Conservation (phyloP, 2,797 vertebrate genomes). For the Sebastes kiyomatsui region DNA sequence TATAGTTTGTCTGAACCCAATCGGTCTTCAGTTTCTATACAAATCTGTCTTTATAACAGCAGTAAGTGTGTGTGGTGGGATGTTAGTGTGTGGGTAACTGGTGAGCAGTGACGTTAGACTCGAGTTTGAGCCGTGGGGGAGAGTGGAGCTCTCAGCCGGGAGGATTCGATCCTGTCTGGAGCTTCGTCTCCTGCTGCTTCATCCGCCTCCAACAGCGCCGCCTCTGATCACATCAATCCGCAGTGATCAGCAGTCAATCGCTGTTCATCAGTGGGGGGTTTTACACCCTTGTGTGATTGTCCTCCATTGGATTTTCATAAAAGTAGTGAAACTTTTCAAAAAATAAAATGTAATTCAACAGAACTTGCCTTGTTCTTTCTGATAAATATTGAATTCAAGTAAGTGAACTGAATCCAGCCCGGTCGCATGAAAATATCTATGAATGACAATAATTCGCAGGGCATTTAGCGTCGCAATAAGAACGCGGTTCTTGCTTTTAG, state of each 20-base stretch:
- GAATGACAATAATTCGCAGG: too few species aligned
- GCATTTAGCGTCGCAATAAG: too few species aligned
- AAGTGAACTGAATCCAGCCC: background rate
- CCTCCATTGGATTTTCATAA: background rate
- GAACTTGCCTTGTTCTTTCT: background rate
- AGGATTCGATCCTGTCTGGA: slow-evolving; percentile 49
- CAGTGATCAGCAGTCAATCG: slow-evolving; percentile 26
- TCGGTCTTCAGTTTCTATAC: background rate
- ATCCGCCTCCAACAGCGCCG: slow-evolving; percentile 11
- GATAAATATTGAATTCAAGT: background rate
- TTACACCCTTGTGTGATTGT: background rate
- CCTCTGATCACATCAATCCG: slow-evolving; percentile 43
- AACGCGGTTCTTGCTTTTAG: too few species aligned
- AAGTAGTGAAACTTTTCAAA: background rate
- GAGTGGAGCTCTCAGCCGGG: slow-evolving; percentile 9
- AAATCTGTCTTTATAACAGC: background rate
- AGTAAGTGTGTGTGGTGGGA: background rate
- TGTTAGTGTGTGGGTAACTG: slow-evolving; percentile 4
- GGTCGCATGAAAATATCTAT: too few species aligned
- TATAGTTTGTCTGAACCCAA: background rate
- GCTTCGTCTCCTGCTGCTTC: slow-evolving; percentile 40
- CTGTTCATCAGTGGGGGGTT: background rate
- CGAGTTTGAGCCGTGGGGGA: background rate
- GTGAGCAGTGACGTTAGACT: background rate
- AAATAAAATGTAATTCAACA: background rate